Conservation (phyloP, 2,888 invertebrate genomes). For the Elegia similella region DNA sequence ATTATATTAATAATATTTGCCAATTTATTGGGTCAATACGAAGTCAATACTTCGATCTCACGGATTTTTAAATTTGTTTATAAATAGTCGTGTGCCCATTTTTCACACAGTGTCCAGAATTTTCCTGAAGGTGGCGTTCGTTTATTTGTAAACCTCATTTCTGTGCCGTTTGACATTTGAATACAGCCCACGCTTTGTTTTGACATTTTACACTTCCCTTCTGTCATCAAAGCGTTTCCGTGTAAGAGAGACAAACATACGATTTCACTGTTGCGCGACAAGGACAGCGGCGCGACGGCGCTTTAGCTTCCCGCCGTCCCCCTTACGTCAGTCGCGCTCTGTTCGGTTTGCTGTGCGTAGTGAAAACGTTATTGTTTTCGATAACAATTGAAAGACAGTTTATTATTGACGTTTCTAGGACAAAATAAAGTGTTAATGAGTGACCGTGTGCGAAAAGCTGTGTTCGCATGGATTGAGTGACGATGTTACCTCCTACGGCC, state of each 20-base stretch:
- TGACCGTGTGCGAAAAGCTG: constrained; percentile 46
- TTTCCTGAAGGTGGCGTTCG: constrained; percentile 50
- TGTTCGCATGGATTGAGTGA: constrained; percentile 72
- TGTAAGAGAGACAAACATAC: constrained; percentile 47
- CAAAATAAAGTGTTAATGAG: constrained; percentile 38
- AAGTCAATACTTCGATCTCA: too few relatives aligned
- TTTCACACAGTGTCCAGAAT: constrained; percentile 27
- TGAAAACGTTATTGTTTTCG: constrained; percentile 51
- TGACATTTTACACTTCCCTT: constrained; percentile 62
- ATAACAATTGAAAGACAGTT: constrained; percentile 36
- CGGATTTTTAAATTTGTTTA: constrained; percentile 14
- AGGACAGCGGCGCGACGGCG: constrained; percentile 67
- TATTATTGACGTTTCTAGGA: constrained; percentile 33
- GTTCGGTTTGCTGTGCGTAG: constrained; percentile 67
- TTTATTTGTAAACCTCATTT: constrained; percentile 29
- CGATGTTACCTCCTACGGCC: constrained; percentile 78
- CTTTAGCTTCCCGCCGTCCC: constrained; percentile 73
- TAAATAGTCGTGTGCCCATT: constrained; percentile 33
- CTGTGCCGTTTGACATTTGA: constrained; percentile 61
- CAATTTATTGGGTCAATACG: too few relatives aligned
- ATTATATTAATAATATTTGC: too few relatives aligned
- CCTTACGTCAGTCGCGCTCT: constrained; percentile 70
- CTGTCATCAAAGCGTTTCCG: constrained; percentile 62
- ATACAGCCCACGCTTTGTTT: constrained; percentile 73
- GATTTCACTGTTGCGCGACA: constrained; percentile 35